phyloP scores from a whole-genome alignment of 2,113 vertebrate species.

The Eurypyga helias region DNA sequence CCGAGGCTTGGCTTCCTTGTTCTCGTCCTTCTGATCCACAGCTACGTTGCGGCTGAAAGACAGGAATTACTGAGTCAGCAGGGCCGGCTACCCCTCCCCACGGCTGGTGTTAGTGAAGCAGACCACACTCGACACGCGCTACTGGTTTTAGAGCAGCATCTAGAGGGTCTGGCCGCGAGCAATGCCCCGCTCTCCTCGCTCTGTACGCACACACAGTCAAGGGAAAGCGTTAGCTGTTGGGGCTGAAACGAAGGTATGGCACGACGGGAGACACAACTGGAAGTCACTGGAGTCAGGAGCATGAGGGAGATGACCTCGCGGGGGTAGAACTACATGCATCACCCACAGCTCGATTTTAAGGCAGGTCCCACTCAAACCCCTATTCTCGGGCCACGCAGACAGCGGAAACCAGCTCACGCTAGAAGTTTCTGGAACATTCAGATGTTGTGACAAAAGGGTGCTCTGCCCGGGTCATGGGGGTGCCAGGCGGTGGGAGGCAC shows the following conservation, averaged over 20 bases:
- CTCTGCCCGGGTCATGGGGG: not conserved
- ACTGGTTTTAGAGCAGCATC: not conserved
- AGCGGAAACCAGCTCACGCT: not conserved
- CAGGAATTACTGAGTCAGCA: not conserved
- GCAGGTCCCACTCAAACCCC: not conserved
- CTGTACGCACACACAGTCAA: not conserved
- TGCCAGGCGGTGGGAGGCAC: not conserved
- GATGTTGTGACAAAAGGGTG: not conserved
- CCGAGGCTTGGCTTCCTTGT: constrained; percentile 93
- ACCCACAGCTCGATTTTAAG: not conserved
- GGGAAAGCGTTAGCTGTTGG: not conserved
- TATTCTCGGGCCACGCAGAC: accelerated
- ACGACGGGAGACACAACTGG: not conserved
- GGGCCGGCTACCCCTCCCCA: not conserved
- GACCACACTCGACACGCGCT: not conserved
- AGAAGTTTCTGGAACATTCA: constrained; percentile 55
- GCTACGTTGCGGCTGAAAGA: constrained; percentile 94
- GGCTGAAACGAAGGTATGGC: not conserved
- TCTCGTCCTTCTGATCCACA: constrained; percentile 95
- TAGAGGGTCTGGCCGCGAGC: not conserved
- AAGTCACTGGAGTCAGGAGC: not conserved
- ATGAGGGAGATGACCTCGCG: not conserved
- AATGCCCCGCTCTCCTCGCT: not conserved
- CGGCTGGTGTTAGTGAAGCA: not conserved
- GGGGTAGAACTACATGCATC: not conserved